Percentiles rank a stretch among this genome's conserved stretches.
phyloP scores from a whole-genome alignment of 2,797 vertebrate species.

The Lutjanus argentimaculatus region DNA sequence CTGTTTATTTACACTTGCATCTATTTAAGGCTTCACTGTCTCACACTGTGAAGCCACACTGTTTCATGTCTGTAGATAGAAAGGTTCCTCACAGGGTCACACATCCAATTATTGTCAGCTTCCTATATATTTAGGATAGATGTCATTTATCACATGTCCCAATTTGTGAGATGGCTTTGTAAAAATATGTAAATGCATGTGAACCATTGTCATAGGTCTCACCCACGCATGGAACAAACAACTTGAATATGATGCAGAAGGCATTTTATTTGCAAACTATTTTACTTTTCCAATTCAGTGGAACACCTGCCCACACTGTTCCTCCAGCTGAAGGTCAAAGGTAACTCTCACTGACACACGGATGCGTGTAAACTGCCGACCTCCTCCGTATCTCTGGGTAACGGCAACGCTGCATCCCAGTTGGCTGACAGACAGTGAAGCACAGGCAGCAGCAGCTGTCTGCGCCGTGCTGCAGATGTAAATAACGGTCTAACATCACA shows the following conservation, averaged over 20 bases:
- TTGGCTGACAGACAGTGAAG: slow-evolving; percentile 48
- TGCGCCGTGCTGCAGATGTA: slow-evolving; percentile 49
- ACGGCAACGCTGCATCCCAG: neutral
- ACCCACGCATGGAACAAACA: too few species aligned
- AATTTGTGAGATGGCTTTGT: neutral
- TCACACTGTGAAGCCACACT: too few species aligned
- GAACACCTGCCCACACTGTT: slow-evolving; percentile 11
- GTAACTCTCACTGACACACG: neutral
- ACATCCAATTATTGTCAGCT: neutral
- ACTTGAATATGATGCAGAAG: neutral
- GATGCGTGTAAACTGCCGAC: neutral
- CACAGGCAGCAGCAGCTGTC: slow-evolving; percentile 51
- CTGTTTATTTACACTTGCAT: neutral
- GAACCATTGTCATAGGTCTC: neutral
- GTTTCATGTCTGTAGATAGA: neutral
- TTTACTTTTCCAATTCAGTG: neutral
- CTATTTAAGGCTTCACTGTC: neutral
- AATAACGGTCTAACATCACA: slow-evolving; percentile 61
- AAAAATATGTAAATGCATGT: neutral
- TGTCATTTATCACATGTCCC: neutral
- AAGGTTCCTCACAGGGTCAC: neutral
- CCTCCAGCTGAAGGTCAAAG: slow-evolving; percentile 15
- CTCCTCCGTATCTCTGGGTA: slow-evolving; percentile 11
- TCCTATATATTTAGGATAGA: too few species aligned
- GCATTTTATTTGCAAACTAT: neutral